A percentile compares a stretch with the other conserved stretches of the same genome.
These are phyloP conservation scores for Sphenopsis melanotis DNA, from an alignment of 2,797 vertebrate genomes.

Conservation along the genomic window DNA sequence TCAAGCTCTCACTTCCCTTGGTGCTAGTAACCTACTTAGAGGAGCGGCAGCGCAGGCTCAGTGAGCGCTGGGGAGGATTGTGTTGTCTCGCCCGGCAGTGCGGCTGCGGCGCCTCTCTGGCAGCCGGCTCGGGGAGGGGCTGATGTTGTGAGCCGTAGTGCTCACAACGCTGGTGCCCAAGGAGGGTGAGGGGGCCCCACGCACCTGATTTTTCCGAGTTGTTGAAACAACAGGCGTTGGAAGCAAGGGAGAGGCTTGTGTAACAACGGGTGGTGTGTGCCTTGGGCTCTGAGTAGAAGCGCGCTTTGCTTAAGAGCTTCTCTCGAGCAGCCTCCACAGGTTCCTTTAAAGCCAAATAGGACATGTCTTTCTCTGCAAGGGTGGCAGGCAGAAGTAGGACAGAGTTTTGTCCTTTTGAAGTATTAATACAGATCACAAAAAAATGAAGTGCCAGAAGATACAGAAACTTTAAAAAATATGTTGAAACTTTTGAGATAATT, in stretches of 20 bases:
- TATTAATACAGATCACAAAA: neutral
- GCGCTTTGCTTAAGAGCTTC: neutral
- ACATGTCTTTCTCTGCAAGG: neutral
- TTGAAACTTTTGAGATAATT: neutral
- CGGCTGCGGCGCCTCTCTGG: no score
- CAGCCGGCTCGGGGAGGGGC: no score
- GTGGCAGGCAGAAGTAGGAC: neutral
- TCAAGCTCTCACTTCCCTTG: neutral
- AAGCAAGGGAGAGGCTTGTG: neutral
- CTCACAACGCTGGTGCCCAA: neutral
- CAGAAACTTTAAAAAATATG: neutral
- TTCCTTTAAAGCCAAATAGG: neutral
- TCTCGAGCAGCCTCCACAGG: neutral
- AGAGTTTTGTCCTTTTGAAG: neutral
- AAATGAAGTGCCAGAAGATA: neutral
- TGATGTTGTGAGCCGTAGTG: neutral
- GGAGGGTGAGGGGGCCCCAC: no score
- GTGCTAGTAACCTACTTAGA: neutral
- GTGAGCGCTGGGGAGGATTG: neutral
- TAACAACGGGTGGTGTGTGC: neutral
- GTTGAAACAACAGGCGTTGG: neutral
- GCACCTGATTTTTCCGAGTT: neutral
- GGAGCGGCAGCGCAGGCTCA: neutral
- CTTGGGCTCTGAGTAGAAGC: neutral
- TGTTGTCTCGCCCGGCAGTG: neutral